Evolutionary conservation across 2,888 invertebrate genomes (phyloP).

Genomic region (Hetaerina titia): DNA sequence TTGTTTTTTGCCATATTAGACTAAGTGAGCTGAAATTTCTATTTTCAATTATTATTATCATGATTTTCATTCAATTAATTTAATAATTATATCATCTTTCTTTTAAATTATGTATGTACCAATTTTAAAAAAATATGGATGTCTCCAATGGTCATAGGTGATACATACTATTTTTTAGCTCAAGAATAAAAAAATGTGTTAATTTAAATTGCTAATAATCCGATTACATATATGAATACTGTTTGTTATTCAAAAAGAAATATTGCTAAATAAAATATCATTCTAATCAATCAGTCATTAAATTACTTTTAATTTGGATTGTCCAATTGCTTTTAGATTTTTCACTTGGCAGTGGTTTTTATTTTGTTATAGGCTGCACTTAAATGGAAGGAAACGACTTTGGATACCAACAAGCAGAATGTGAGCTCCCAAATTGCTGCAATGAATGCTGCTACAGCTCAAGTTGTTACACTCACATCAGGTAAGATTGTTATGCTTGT

Average conservation of each 20-base stretch:
- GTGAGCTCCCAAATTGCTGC: slow-evolving; percentile 98
- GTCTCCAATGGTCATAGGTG: too few relatives aligned
- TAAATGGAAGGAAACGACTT: slow-evolving; percentile 95
- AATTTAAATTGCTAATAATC: too few relatives aligned
- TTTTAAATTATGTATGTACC: too few relatives aligned
- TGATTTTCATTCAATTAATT: too few relatives aligned
- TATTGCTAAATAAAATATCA: neutral
- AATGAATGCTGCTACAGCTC: slow-evolving; percentile 99
- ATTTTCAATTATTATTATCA: too few relatives aligned
- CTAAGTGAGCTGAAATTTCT: neutral
- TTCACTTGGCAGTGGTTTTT: neutral
- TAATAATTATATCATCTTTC: too few relatives aligned
- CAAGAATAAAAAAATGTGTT: neutral
- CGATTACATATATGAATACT: too few relatives aligned
- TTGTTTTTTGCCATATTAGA: slow-evolving; percentile 42
- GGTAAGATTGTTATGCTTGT: slow-evolving; percentile 76
- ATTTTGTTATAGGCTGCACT: slow-evolving; percentile 82
- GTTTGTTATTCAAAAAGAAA: too few relatives aligned
- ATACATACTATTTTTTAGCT: too few relatives aligned
- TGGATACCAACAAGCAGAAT: slow-evolving; percentile 97
- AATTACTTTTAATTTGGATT: too few relatives aligned
- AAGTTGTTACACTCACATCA: slow-evolving; percentile 94
- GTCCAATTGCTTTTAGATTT: neutral
- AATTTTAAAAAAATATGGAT: too few relatives aligned
- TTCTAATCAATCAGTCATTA: neutral